phyloP scores from a whole-genome alignment of 2,113 vertebrate species.

The Rhinichthys klamathensis region DNA sequence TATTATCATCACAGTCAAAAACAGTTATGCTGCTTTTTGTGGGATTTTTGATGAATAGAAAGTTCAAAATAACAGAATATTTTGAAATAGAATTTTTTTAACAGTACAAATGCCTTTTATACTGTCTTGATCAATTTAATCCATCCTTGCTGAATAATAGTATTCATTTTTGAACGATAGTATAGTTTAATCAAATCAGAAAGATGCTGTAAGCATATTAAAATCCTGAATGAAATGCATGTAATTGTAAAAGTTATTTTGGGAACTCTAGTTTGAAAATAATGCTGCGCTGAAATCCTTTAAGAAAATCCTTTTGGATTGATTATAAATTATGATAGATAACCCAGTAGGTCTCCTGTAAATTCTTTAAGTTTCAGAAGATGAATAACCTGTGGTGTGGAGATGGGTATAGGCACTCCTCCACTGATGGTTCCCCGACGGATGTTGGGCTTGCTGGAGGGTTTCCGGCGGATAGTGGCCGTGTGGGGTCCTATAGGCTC shows the following conservation, averaged over 20 bases:
- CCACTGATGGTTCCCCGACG: constrained; percentile 81
- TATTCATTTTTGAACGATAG: neutral
- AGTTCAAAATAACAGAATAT: too few relatives aligned
- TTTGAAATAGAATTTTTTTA: neutral
- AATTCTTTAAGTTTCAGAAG: neutral
- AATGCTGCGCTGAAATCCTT: neutral
- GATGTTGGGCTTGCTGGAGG: constrained; percentile 77
- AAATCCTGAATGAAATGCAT: neutral
- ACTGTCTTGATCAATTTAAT: neutral
- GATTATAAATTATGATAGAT: neutral
- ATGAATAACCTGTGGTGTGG: constrained; percentile 71
- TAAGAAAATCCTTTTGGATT: neutral
- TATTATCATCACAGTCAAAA: neutral
- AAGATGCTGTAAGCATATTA: neutral
- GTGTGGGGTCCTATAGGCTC: constrained; percentile 70
- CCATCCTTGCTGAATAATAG: neutral
- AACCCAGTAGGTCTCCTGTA: neutral
- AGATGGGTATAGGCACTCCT: constrained; percentile 80
- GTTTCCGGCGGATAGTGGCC: constrained; percentile 82
- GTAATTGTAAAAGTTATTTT: neutral
- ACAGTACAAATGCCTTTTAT: too few relatives aligned
- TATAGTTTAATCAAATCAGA: too few relatives aligned
- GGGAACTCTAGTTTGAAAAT: neutral
- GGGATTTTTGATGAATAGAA: neutral
- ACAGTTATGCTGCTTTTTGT: neutral